Base-by-base conservation (phyloP, 2,113 vertebrate genomes). In the Pelmatolapia mariae region DNA sequence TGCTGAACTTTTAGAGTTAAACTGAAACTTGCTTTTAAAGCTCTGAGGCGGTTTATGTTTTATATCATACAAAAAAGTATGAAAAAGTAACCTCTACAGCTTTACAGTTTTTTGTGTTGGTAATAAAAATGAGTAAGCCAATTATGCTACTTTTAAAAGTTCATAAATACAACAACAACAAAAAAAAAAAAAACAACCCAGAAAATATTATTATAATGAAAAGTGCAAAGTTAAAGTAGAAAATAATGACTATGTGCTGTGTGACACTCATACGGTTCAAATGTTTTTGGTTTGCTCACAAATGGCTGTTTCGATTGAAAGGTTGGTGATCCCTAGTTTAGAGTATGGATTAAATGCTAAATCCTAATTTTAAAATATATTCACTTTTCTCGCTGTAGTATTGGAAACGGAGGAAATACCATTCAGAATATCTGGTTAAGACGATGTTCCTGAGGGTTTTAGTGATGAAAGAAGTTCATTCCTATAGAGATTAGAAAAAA, bases 261-360 rank as follows among this genome's bases (percentile, higher is more conserved):
- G 61, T 0, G 33, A 36, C 63, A 71, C 63, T 40, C 36, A 40
- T 24, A 68, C 0, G 0, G n/a, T 68, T 40, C 63, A 40, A 68
- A 68, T 24, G 63, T 24, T 40, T 40, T 24, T 68, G 33, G 11
- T 68, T 68, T 68, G 36, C 0, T 0, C n/a, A 68, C n/a, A 68
- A 38, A 68, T 22, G 19, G 19, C 63, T 68, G 7, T 40, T 40
- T 40, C 1, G 0, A 68, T 1, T 9, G 36, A 68, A 68, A 40
- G 63, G 36, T 6, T 40, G 63, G 19, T 68, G 12, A 71, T 22
- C 12, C 36, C 63, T 71, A n/a, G 31, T 38, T 66, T 0, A 36
- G 6, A 66, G 18, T 66, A n/a, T 66, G 61, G n/a, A 71, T 71
- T 71, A 71, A 71, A 71, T 71, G 63, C 19, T 8, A 71, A 15